Base-by-base conservation (phyloP, 2,113 vertebrate genomes). In the Poicephalus meyeri region DNA sequence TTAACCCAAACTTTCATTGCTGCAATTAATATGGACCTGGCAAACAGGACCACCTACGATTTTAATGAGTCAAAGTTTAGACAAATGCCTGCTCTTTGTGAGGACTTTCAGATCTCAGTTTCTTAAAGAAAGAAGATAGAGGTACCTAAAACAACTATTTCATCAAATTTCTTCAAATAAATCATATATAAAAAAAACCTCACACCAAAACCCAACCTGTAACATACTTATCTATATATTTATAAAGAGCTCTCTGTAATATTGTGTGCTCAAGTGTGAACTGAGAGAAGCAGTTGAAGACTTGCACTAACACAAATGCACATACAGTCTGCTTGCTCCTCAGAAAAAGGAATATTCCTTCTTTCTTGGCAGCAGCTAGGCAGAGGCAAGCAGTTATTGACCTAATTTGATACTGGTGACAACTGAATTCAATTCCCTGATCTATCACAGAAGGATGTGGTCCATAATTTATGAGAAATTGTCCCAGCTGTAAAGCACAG, bases 31-130 rank as follows among this genome's bases (percentile, higher is more conserved):
- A 90, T 11, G 24, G 55, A 68, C 50, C 50, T 91, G 50, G 29
- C 50, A 90, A 86, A 88, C 37, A 56, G 31, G 91, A 96, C 92
- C 83, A 95, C 88, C 95, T 69, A 94, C 42, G 72, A 79, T 65
- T 84, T 63, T 61, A 78, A 86, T 21, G 52, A 78, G 20, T 26
- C 41, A 64, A 64, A 49, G 11, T 88, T 79, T 64, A 86, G 50
- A 76, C 23, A 80, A 90, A 65, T 33, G 41, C 11, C 47, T n/a
- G 26, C 10, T 82, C 63, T 88, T 72, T 80, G 13, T 41, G 33
- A 90, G 25, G 33, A 74, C 26, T 80, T 79, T 52, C 28, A 41
- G 18, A 78, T 91, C 44, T 74, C 52, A 68, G 2, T n/a, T 13
- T 60, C 52, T 78, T 52, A 52, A 71, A 72, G 50, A 79, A 61